Base-by-base conservation (phyloP, 2,113 vertebrate species). In the Pachycephala philippinensis region DNA sequence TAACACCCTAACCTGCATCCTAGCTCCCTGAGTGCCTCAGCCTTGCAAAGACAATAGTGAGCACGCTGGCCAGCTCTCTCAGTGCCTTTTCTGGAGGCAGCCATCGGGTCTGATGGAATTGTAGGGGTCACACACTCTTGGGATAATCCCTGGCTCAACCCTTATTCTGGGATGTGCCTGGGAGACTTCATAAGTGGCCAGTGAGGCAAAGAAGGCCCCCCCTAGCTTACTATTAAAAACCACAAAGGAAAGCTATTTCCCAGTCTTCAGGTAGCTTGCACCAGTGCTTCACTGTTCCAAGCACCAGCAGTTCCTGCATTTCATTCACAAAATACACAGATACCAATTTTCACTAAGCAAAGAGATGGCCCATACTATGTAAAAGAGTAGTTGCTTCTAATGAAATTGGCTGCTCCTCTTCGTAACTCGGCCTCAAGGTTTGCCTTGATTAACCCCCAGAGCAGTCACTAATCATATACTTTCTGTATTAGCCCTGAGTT, bases 51-150 rank as follows among this genome's bases (percentile, higher is more conserved):
- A 16, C 20, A 31, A 16, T 0, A 63, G 33, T 22, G 28, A 64
- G 56, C 37, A 71, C 3, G 0, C 26, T 63, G 56, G 20, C 30
- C 76, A 86, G 35, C 57, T 76, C 50, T 44, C 63, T 47, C 64
- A 59, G 7, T 3, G 27, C 28, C 68, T 80, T 27, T 30, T 63
- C 44, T 57, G 35, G 23, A 71, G 26, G 42, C 27, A 64, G 13
- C 13, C 35, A 16, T 18, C 2, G 3, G 13, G 26, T 56, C 77
- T 74, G 22, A 54, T 9, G 24, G 31, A 81, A 49, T 4, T 66
- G 21, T 13, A 66, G 42, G 10, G 57, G 8, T 35, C 42, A 47
- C 7, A 23, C 0, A 0, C 10, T 47, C 57, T 54, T 44, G 63
- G 63, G 53, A 20, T 27, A 54, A 72, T 49, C 28, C 24, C 35